phyloP scores from a whole-genome alignment of 1,140 invertebrate species.

The Dreissena rostriformis region DNA sequence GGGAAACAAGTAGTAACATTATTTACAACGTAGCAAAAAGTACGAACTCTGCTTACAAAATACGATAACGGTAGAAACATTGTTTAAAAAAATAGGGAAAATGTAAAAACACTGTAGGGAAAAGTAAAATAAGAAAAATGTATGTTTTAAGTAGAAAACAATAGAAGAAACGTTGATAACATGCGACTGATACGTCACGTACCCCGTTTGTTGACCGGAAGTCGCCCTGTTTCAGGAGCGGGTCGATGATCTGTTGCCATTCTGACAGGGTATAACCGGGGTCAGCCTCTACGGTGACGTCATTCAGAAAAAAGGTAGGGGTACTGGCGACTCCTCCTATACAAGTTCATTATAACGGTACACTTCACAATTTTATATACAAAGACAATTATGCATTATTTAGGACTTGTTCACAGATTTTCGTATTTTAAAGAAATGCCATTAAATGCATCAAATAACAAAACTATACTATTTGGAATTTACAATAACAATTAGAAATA shows the following conservation, averaged over 20 bases:
- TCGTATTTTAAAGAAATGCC: not conserved
- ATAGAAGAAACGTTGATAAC: not conserved
- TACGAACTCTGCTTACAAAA: too few species aligned
- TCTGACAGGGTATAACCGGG: slow-evolving; percentile 62
- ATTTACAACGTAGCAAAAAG: too few species aligned
- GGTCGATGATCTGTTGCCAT: slow-evolving; percentile 70
- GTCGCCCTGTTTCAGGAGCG: slow-evolving; percentile 88
- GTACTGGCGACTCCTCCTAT: slow-evolving; percentile 66
- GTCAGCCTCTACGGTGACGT: slow-evolving; percentile 65
- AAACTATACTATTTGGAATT: too few species aligned
- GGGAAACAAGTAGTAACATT: too few species aligned
- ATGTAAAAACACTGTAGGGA: too few species aligned
- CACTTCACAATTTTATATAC: not conserved
- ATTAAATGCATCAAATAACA: not conserved
- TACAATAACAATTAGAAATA: too few species aligned
- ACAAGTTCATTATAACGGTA: not conserved
- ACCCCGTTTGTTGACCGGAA: slow-evolving; percentile 74
- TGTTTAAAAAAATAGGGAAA: too few species aligned
- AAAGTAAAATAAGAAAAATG: too few species aligned
- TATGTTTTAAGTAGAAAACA: not conserved
- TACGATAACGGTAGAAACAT: too few species aligned
- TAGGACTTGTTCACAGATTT: not conserved
- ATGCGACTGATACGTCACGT: too few species aligned
- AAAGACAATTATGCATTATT: not conserved
- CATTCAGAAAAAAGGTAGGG: slow-evolving; percentile 70